phyloP scores from a whole-genome alignment of 1,140 invertebrate species.

The Eueides isabella region DNA sequence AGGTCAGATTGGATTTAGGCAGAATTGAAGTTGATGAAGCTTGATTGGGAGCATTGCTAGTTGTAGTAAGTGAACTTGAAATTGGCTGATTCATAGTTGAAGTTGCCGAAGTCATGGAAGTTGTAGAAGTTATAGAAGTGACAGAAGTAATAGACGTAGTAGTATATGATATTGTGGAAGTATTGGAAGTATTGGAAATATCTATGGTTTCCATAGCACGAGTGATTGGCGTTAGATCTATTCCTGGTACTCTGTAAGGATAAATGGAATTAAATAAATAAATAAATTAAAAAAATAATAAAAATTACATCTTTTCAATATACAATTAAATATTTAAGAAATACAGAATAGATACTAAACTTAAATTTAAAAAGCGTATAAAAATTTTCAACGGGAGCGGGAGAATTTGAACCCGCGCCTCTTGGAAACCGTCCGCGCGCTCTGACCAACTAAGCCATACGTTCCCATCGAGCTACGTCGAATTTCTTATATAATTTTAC shows the following conservation, averaged over 20 bases:
- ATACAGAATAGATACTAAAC: too few relatives aligned
- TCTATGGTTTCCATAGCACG: slow-evolving; percentile 28
- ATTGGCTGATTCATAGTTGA: neutral
- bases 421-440: too few relatives aligned
- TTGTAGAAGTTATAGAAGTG: neutral
- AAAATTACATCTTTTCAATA: neutral
- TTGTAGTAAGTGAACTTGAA: neutral
- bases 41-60: neutral
- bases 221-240: slow-evolving; percentile 55
- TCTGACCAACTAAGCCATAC: too few relatives aligned
- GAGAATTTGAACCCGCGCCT: too few relatives aligned
- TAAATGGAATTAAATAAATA: too few relatives aligned
- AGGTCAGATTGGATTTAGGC: slow-evolving; percentile 11
- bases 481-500: too few relatives aligned
- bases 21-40: neutral
- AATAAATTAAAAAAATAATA: neutral
- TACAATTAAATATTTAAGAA: too few relatives aligned
- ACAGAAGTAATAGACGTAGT: too few relatives aligned
- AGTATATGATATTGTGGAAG: neutral
- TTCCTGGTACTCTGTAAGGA: slow-evolving; percentile 69
- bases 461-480: too few relatives aligned
- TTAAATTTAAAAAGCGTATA: too few relatives aligned
- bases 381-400: too few relatives aligned
- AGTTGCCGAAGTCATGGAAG: neutral
- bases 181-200: neutral